Conservation (phyloP, 2,888 invertebrate genomes). For the Cantharis nigra region DNA sequence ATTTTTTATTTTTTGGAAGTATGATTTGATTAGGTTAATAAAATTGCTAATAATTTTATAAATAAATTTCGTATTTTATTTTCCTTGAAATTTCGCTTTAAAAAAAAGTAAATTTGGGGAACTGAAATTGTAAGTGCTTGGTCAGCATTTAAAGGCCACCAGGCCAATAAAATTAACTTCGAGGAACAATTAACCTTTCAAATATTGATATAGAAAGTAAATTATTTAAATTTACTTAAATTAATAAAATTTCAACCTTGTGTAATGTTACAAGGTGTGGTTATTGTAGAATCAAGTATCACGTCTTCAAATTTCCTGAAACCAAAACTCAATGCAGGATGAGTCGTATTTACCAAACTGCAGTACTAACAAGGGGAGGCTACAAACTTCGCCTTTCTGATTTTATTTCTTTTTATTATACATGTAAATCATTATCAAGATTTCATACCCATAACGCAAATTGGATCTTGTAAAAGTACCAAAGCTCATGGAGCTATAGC, state of each 20-base stretch:
- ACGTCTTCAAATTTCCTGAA: background rate
- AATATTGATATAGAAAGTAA: background rate
- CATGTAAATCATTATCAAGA: too few relatives aligned
- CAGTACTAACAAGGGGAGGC: too few relatives aligned
- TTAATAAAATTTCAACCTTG: background rate
- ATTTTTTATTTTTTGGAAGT: background rate
- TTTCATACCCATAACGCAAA: too few relatives aligned
- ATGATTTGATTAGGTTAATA: background rate
- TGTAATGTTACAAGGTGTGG: background rate
- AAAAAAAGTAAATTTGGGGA: background rate
- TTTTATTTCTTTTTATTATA: too few relatives aligned
- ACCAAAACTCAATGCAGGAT: background rate
- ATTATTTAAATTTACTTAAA: background rate
- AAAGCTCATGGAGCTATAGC: too few relatives aligned
- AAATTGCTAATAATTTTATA: background rate
- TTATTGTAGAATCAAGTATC: background rate
- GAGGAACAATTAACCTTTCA: background rate
- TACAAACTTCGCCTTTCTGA: too few relatives aligned
- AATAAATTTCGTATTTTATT: background rate
- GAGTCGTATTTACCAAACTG: too few relatives aligned
- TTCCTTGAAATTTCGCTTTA: background rate
- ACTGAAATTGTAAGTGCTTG: background rate
- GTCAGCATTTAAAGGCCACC: background rate
- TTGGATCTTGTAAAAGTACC: too few relatives aligned
- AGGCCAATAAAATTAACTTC: background rate